Evolutionary conservation across 1,140 invertebrate genomes (phyloP).

Genomic region (Trichogramma pretiosum): DNA sequence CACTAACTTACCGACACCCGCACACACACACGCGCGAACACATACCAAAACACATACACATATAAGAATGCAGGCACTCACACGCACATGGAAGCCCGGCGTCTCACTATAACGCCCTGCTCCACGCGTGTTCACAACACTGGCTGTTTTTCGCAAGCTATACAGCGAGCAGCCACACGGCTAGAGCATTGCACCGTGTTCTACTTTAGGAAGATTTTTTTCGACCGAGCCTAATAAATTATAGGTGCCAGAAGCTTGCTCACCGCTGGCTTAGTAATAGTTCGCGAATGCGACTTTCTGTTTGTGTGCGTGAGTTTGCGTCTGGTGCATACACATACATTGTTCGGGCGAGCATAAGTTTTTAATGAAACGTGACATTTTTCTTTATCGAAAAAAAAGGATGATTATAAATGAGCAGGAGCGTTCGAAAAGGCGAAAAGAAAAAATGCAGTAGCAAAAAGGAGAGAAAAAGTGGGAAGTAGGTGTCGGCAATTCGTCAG

Average conservation of each 20-base stretch:
- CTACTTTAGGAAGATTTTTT: conserved; percentile 21
- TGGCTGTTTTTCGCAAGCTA: conserved; percentile 18
- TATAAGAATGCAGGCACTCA: too few species aligned
- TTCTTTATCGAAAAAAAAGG: conserved; percentile 2
- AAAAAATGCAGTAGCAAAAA: neutral
- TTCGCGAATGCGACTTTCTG: too few species aligned
- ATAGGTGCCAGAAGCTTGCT: conserved; percentile 8
- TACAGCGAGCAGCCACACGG: too few species aligned
- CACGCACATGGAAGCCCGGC: too few species aligned
- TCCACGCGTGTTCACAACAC: neutral
- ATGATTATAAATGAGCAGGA: neutral
- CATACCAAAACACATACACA: too few species aligned
- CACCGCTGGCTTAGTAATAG: too few species aligned
- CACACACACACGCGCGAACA: too few species aligned
- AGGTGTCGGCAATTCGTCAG: conserved; percentile 13
- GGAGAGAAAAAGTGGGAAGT: conserved; percentile 1
- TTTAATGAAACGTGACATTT: conserved; percentile 19
- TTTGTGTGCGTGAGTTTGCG: too few species aligned
- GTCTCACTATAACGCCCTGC: neutral
- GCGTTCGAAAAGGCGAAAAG: neutral
- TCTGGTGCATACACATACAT: too few species aligned
- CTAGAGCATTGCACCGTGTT: too few species aligned
- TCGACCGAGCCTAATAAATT: conserved; percentile 9
- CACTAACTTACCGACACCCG: too few species aligned
- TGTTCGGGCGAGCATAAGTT: neutral